A percentile compares a stretch with the other conserved stretches of the same genome.
Evolutionary conservation across 1,140 invertebrate genomes (phyloP).

Genomic region (Calycopis cecrops): DNA sequence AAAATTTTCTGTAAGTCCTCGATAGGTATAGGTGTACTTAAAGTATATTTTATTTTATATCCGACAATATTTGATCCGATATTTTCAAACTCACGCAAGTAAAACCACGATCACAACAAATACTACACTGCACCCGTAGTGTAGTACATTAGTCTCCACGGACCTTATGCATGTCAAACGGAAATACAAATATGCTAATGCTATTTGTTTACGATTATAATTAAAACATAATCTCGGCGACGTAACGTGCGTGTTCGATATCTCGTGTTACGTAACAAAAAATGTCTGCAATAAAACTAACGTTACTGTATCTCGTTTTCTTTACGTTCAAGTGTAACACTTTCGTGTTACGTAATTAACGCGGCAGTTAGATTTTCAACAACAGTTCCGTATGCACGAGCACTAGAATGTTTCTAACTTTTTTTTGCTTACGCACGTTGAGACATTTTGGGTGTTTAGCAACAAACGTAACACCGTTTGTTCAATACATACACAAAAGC

Average conservation of each 20-base stretch:
- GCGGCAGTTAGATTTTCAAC: constrained; percentile 3
- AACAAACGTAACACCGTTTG: no score
- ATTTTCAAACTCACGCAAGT: no score
- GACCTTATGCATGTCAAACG: constrained; percentile 2
- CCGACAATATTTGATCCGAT: no score
- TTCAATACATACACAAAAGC: no score
- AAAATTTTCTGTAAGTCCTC: no score
- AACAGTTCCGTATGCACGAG: background rate
- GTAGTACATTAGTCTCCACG: background rate
- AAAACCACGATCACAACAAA: no score
- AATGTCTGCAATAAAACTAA: constrained; percentile 8
- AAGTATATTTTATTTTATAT: no score
- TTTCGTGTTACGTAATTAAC: constrained; percentile 46
- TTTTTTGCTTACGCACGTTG: no score
- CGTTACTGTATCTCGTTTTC: constrained; percentile 39
- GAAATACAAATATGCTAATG: constrained; percentile 1
- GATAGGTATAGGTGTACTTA: no score
- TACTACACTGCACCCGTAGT: no score
- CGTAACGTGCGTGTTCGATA: background rate
- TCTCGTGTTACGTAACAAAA: constrained; percentile 6
- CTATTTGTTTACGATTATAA: background rate
- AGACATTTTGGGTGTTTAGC: no score
- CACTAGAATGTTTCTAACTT: no score
- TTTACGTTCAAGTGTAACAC: constrained; percentile 38
- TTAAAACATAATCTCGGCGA: background rate